Evolutionary conservation across 2,113 vertebrate species (phyloP).

Genomic region (Danionella cerebrum): DNA sequence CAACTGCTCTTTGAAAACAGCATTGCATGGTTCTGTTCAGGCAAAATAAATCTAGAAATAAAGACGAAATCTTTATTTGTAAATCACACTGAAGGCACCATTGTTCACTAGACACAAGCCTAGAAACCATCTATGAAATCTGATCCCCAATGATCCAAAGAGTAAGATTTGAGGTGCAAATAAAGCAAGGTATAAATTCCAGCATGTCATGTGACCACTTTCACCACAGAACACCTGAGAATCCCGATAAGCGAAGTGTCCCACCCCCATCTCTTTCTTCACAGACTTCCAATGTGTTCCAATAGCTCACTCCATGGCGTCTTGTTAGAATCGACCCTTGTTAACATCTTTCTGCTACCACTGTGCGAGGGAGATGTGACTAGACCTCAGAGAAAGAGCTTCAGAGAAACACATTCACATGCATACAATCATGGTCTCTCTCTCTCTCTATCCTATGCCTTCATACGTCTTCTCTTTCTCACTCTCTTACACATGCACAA

Average conservation of each 20-base stretch:
- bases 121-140: neutral
- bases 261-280: neutral
- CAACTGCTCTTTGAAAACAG: too few species aligned
- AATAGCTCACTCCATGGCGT: constrained; percentile 30
- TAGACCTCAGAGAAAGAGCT: neutral
- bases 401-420: neutral
- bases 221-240: too few species aligned
- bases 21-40: too few species aligned
- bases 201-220: neutral
- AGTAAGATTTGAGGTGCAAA: neutral
- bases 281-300: neutral
- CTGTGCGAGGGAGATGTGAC: neutral
- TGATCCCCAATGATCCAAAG: neutral
- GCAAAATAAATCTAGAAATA: too few species aligned
- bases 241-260: too few species aligned
- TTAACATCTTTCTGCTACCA: constrained; percentile 39
- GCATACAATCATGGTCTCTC: neutral
- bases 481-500: neutral
- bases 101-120: neutral
- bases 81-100: neutral
- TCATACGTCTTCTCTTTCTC: neutral
- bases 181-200: neutral
- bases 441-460: neutral
- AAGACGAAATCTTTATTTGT: too few species aligned
- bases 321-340: constrained; percentile 47